Evolutionary conservation across 1,140 invertebrate genomes (phyloP), one percentile per base, ranked within the genome.

Genomic region (Tyrophagus putrescentiae): DNA sequence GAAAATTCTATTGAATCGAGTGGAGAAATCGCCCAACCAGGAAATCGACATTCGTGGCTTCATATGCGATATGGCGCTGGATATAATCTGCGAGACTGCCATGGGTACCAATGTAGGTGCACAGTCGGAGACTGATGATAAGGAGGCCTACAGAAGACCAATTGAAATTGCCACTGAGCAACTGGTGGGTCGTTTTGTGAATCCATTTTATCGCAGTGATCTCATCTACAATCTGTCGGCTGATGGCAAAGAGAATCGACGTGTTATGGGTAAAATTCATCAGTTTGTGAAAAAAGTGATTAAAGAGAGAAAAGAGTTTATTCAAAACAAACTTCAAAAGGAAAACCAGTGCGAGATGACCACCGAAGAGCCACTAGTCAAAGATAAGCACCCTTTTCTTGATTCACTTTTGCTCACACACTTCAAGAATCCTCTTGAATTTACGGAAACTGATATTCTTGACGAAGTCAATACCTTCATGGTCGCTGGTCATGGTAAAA

Each of bases 1-100:
- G 3, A 62, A 67, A 21, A 68, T 75, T 4, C 60, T 78, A 44
- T n/a, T n/a, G n/a, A n/a, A n/a, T n/a, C n/a, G n/a, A n/a, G n/a
- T n/a, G n/a, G n/a, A n/a, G n/a, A n/a, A n/a, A n/a, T n/a, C n/a
- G n/a, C n/a, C n/a, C n/a, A n/a, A n/a, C n/a, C n/a, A 50, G 28
- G 9, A 11, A 9, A 50, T 50, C 28, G 45, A 50, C 45, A 21
- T 50, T 11, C 45, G 45, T 11, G 9, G 9, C 11, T 50, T 50
- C 9, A 11, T 50, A 11, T 11, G 45, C 28, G 45, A 50, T 50
- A 9, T 50, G 9, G 21, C 45, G 21, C 9, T 50, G 45, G 45
- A 50, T 39, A 13, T 39, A 39, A 39, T 39, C 36, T 39, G 13
- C 13, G 13, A 13, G 13, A 39, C 36, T 39, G 36, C 36, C 13